Evolutionary conservation across 2,113 vertebrate genomes (phyloP).

Genomic region (Pteruthius melanotis): DNA sequence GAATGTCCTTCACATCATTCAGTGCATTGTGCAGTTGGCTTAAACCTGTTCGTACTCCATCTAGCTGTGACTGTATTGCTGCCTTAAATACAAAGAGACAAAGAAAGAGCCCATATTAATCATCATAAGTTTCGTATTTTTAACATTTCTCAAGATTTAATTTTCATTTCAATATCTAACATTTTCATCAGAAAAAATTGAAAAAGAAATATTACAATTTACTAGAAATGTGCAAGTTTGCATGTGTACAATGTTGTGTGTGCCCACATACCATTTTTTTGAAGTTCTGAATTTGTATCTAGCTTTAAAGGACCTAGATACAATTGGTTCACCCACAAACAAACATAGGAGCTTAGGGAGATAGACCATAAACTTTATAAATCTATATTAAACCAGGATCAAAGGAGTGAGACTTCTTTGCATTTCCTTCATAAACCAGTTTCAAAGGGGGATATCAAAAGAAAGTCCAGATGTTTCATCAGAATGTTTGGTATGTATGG

Average conservation of each 20-base stretch:
- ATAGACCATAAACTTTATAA: background rate
- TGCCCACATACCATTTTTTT: rapidly evolving
- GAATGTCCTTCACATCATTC: constrained; percentile 91
- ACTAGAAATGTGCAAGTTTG: background rate
- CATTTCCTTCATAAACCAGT: background rate
- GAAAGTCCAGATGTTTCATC: background rate
- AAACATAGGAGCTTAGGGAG: background rate
- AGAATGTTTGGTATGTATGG: background rate
- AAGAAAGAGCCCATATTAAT: background rate
- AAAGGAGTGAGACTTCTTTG: background rate
- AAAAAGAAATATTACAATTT: background rate
- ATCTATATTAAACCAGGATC: background rate
- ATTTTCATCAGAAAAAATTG: background rate
- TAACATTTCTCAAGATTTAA: background rate
- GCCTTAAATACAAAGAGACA: constrained; percentile 74
- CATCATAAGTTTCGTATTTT: rapidly evolving
- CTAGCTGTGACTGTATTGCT: constrained; percentile 96
- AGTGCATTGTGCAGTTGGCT: constrained; percentile 93
- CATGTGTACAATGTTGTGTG: rapidly evolving
- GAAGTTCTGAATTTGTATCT: background rate
- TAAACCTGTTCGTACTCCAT: constrained; percentile 93
- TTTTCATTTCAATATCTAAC: background rate
- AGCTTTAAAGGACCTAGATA: background rate
- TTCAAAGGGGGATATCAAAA: background rate
- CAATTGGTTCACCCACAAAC: background rate